phyloP scores from a whole-genome alignment of 2,888 invertebrate species.

The Cephus pulcher region DNA sequence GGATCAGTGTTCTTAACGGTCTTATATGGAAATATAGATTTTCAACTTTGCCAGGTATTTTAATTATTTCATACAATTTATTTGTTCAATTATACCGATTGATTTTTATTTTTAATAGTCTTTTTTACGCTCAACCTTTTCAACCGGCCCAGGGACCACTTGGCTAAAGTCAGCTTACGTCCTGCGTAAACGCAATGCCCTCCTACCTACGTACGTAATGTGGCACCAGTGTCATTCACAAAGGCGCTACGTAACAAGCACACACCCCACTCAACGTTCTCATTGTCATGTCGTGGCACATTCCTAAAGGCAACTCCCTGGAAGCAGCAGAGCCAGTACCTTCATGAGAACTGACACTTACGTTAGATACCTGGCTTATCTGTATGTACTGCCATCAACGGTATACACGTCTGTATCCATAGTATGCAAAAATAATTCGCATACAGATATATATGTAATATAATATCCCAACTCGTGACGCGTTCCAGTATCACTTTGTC shows the following conservation, averaged over 20 bases:
- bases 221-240: neutral
- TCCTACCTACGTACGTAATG: neutral
- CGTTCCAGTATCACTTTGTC: neutral
- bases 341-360: neutral
- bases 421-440: neutral
- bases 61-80: too few relatives aligned
- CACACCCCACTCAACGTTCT: neutral
- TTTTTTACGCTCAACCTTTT: too few relatives aligned
- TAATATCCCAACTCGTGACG: neutral
- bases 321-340: neutral
- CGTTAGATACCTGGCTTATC: neutral
- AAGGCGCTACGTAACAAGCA: neutral
- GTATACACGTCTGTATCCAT: neutral
- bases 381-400: neutral
- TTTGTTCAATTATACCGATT: too few relatives aligned
- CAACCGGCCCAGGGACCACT: neutral
- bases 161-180: neutral
- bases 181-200: neutral
- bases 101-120: too few relatives aligned
- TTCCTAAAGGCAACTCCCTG: neutral
- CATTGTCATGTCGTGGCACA: neutral
- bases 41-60: too few relatives aligned
- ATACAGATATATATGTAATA: neutral
- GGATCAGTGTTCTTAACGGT: neutral
- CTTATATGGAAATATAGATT: too few relatives aligned